Evolutionary conservation across 2,888 invertebrate genomes (phyloP), one percentile per base, ranked within the genome.

Genomic region (Macroteleia sp.): DNA sequence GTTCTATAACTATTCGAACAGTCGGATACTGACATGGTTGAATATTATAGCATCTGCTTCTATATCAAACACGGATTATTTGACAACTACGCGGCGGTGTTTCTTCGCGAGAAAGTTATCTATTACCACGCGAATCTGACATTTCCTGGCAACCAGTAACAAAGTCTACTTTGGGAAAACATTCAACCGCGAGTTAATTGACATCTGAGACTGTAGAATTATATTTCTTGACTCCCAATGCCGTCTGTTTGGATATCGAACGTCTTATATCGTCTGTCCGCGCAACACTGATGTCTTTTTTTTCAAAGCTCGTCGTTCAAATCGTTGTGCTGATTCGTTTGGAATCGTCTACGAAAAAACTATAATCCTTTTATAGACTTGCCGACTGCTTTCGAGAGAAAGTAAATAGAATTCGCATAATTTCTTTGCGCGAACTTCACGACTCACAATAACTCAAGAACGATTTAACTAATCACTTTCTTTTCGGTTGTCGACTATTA

Each of bases 191-290:
- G 62, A 79, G 83, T 82, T 85, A 85, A 85, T 85, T 83, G 84
- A 83, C 83, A 83, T 83, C 78, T 75, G 81, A 81, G 81, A 41
- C 79, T 66, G 80, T 75, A 83, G 82, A 82, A 81, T 83, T 82
- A 84, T 85, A 81, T 83, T 83, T 81, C 81, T 70, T 46, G 66
- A 77, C 57, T 59, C 46, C 25, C 57, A 57, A 20, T 64, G 64
- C 62, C 62, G 67, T 62, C 62, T 52, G 48, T 73, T 41, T 30
- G 34, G 25, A 10, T 64, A 64, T 64, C 57, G 61, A 61, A 34
- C 56, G 62, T 57, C 57, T 64, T 48, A 57, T 46, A 50, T 48
- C 66, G 61, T 42, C 19, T 42, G 25, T 16, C 17, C 17, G 17
- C 46, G 59, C 17, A 56, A 30, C 39, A 44, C 16, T 62, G 42